These are phyloP conservation scores for Aplysia californica DNA, from an alignment of 1,140 invertebrate species.

Conservation along the genomic window DNA sequence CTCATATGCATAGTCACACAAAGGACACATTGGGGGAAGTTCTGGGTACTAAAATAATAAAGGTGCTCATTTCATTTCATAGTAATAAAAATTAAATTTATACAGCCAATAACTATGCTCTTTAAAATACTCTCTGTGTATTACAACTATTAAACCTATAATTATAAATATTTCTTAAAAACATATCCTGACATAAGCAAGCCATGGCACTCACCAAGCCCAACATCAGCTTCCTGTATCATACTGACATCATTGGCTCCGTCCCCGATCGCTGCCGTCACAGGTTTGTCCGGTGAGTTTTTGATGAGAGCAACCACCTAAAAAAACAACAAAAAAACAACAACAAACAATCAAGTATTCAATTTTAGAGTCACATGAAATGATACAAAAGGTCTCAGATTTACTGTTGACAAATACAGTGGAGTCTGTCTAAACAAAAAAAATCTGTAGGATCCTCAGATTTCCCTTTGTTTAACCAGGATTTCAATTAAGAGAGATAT, in stretches of 20 bases:
- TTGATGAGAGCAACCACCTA: slow-evolving; percentile 66
- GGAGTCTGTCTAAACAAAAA: no score
- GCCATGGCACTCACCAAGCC: slow-evolving; percentile 55
- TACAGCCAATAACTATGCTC: background rate
- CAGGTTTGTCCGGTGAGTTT: slow-evolving; percentile 48
- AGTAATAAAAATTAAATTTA: no score
- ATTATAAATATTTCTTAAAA: background rate
- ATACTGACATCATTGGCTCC: slow-evolving; percentile 99
- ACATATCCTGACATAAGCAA: background rate
- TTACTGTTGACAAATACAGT: no score
- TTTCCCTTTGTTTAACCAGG: background rate
- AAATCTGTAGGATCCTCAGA: background rate
- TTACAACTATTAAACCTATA: no score
- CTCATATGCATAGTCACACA: no score
- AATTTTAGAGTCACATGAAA: no score
- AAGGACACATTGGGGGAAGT: no score
- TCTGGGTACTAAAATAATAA: no score
- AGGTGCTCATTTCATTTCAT: no score
- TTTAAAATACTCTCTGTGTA: background rate
- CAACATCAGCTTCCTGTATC: slow-evolving; percentile 80
- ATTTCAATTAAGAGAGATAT: no score
- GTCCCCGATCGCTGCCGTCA: slow-evolving; percentile 75
- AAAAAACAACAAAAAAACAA: slow-evolving; percentile 15
- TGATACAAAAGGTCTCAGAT: no score
- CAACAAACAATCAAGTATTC: no score